These are phyloP conservation scores for Andrena dorsata DNA, from an alignment of 2,888 invertebrate species.

Conservation along the genomic window DNA sequence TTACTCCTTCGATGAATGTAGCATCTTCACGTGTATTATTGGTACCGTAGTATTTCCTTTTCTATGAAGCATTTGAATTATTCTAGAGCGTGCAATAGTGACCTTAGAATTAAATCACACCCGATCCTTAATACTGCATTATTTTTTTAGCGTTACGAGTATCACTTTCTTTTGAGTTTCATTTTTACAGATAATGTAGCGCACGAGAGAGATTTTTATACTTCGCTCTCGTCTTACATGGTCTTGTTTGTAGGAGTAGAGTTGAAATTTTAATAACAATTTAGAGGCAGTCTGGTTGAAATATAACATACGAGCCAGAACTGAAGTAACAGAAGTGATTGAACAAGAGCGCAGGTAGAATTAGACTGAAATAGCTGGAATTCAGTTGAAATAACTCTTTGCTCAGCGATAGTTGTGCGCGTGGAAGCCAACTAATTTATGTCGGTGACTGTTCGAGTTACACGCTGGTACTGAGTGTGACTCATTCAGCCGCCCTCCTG, in stretches of 20 bases:
- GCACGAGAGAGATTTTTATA: slow-evolving; percentile 3
- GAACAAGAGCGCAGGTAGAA: slow-evolving; percentile 2
- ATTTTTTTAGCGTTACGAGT: slow-evolving; percentile 26
- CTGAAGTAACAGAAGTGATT: slow-evolving; percentile 23
- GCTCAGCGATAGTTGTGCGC: slow-evolving; percentile 84
- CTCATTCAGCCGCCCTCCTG: slow-evolving; percentile 77
- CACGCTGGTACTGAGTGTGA: slow-evolving; percentile 71
- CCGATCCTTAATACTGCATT: slow-evolving; percentile 38
- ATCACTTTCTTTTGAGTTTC: slow-evolving; percentile 34
- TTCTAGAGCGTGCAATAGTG: slow-evolving; percentile 11
- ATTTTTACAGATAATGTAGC: slow-evolving; percentile 32
- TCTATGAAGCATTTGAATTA: slow-evolving; percentile 16
- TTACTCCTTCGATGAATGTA: slow-evolving; percentile 5
- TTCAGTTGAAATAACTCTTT: slow-evolving; percentile 83
- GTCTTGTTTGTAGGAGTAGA: slow-evolving; percentile 9
- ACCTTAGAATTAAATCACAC: slow-evolving; percentile 21
- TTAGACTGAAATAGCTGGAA: slow-evolving; percentile 52
- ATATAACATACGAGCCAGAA: slow-evolving; percentile 5
- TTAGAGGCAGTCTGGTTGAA: slow-evolving; percentile 7
- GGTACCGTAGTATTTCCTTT: slow-evolving; percentile 15
- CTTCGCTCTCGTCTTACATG: slow-evolving; percentile 11
- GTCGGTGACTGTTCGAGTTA: slow-evolving; percentile 78
- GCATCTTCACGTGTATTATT: slow-evolving; percentile 8
- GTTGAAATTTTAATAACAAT: slow-evolving; percentile 15
- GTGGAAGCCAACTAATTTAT: slow-evolving; percentile 82